A percentile compares a stretch with the other conserved stretches of the same genome.
phyloP scores from a whole-genome alignment of 53 echinoderm and acorn worm species.

The Echinometra lucunter region DNA sequence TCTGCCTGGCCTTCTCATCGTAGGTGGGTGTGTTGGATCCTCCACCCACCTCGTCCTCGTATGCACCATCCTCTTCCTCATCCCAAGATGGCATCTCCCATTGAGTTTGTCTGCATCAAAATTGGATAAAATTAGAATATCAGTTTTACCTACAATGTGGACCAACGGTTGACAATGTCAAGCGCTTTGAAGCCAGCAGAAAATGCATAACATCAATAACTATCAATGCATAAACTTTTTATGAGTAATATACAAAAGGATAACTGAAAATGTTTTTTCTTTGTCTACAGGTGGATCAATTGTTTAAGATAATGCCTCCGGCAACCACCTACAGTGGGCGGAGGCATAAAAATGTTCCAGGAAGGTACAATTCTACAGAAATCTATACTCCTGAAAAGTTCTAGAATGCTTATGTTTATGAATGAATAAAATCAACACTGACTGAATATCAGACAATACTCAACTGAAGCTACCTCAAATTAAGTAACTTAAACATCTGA shows the following conservation, averaged over 20 bases:
- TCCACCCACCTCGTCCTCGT: conserved; percentile 76
- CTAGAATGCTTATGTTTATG: too few relatives aligned
- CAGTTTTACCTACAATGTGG: not conserved
- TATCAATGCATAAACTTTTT: not conserved
- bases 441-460: too few relatives aligned
- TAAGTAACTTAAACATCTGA: too few relatives aligned
- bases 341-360: too few relatives aligned
- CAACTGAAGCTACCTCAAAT: too few relatives aligned
- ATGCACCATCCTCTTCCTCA: conserved; percentile 71
- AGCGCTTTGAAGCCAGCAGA: not conserved
- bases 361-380: too few relatives aligned
- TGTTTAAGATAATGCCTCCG: too few relatives aligned
- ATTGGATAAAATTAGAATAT: not conserved
- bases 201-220: too few relatives aligned
- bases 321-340: too few relatives aligned
- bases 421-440: too few relatives aligned
- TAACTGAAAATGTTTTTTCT: not conserved
- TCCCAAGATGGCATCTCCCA: conserved; percentile 97
- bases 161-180: not conserved
- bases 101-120: conserved; percentile 90
- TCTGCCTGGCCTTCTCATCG: conserved; percentile 88
- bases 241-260: not conserved
- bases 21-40: conserved; percentile 96
- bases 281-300: not conserved
- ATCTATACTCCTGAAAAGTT: too few relatives aligned